These are phyloP conservation scores for Trachurus trachurus DNA, from an alignment of 2,797 vertebrate species.

Conservation along the genomic window DNA sequence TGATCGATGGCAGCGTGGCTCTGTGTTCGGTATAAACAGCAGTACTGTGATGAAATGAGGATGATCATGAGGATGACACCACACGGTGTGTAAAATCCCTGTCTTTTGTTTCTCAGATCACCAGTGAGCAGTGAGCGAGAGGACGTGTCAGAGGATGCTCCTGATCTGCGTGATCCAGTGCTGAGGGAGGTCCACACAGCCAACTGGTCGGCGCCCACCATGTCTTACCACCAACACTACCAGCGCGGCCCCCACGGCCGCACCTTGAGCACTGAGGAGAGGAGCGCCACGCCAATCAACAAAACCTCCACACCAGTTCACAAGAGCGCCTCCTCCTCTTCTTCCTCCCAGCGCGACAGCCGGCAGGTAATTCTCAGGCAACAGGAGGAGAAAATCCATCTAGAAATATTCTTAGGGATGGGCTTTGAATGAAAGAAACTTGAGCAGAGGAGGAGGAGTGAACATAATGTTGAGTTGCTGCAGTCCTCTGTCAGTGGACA, in stretches of 20 bases:
- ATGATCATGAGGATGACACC: neutral
- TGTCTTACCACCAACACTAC: slow-evolving; percentile 84
- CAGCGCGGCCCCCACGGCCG: slow-evolving; percentile 84
- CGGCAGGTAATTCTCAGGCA: slow-evolving; percentile 90
- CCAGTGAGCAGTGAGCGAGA: slow-evolving; percentile 54
- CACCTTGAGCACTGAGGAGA: slow-evolving; percentile 95
- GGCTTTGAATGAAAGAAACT: slow-evolving; percentile 31
- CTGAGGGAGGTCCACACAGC: slow-evolving; percentile 74
- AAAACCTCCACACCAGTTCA: slow-evolving; percentile 95
- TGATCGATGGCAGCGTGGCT: slow-evolving; percentile 14
- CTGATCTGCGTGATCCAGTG: slow-evolving; percentile 56
- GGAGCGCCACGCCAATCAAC: slow-evolving; percentile 88
- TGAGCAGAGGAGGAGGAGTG: slow-evolving; percentile 18
- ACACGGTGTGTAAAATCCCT: slow-evolving; percentile 22
- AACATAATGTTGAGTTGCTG: slow-evolving; percentile 26
- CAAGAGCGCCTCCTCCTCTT: slow-evolving; percentile 95
- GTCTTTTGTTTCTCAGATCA: slow-evolving; percentile 76
- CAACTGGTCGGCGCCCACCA: slow-evolving; percentile 54
- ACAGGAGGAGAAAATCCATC: slow-evolving; percentile 2
- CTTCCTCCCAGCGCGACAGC: slow-evolving; percentile 95
- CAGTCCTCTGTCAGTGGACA: slow-evolving; percentile 35
- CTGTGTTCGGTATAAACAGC: neutral
- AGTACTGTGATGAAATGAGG: neutral
- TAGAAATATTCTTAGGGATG: slow-evolving; percentile 22
- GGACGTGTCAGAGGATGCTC: slow-evolving; percentile 72